Percentiles rank a stretch among this genome's conserved stretches.
Evolutionary conservation across 2,113 vertebrate genomes (phyloP).

Genomic region (Scolopax mira): DNA sequence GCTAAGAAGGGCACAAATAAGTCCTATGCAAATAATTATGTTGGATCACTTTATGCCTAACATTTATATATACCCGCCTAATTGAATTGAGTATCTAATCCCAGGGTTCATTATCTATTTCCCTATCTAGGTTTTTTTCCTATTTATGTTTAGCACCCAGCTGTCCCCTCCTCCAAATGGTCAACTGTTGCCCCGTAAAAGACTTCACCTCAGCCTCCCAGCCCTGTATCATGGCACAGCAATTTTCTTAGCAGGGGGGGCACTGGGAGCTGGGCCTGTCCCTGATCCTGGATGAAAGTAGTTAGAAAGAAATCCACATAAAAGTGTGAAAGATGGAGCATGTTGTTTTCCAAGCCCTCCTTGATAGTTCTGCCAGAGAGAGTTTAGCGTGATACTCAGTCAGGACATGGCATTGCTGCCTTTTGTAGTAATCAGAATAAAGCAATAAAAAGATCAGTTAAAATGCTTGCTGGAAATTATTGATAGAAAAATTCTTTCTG

Average conservation of each 20-base stretch:
- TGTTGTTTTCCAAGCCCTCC: not conserved
- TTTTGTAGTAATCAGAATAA: slow-evolving; percentile 69
- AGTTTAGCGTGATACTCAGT: not conserved
- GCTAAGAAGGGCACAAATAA: slow-evolving; percentile 76
- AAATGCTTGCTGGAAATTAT: slow-evolving; percentile 78
- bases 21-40: slow-evolving; percentile 77
- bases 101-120: slow-evolving; percentile 80
- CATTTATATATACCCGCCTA: slow-evolving; percentile 72
- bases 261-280: not conserved
- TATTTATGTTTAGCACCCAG: slow-evolving; percentile 78
- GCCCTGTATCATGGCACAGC: slow-evolving; percentile 10
- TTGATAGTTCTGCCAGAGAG: not conserved
- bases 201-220: slow-evolving; percentile 49
- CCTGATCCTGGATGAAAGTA: not conserved
- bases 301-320: not conserved
- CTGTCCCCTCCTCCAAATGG: slow-evolving; percentile 76
- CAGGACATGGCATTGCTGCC: slow-evolving; percentile 46
- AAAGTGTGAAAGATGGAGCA: slow-evolving; percentile 1
- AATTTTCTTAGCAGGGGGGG: slow-evolving; percentile 30
- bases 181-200: slow-evolving; percentile 71
- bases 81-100: slow-evolving; percentile 81
- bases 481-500: slow-evolving; percentile 81
- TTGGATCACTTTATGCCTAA: slow-evolving; percentile 72
- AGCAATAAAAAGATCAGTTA: slow-evolving; percentile 76
- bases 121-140: slow-evolving; percentile 66